These are phyloP conservation scores for Bovichtus variegatus DNA, from an alignment of 2,797 vertebrate species.

Conservation along the genomic window DNA sequence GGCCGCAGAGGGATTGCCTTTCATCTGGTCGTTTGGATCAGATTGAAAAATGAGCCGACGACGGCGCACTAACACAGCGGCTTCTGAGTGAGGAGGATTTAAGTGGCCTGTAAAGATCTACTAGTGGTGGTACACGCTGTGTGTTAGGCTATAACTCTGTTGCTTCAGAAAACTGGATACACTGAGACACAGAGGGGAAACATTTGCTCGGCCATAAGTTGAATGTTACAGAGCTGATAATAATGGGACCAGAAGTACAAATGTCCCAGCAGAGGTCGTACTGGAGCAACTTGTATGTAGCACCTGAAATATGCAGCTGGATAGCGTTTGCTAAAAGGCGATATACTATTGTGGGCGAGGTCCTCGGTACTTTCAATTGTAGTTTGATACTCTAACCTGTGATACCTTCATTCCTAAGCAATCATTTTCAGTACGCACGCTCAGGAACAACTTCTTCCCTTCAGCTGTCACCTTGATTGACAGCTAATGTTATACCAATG, in stretches of 20 bases:
- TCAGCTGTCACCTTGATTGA: too few relatives aligned
- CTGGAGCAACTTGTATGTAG: neutral
- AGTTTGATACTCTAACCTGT: too few relatives aligned
- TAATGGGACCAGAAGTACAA: neutral
- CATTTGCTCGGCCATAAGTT: neutral
- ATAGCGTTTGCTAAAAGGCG: too few relatives aligned
- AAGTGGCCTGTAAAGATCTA: conserved; percentile 27
- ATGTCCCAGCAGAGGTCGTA: neutral
- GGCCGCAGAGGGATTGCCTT: conserved; percentile 13
- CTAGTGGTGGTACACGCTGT: neutral
- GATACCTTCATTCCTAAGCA: too few relatives aligned
- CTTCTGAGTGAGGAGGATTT: conserved; percentile 16
- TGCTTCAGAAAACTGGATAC: neutral
- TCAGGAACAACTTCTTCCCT: too few relatives aligned
- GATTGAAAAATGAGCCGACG: conserved; percentile 6
- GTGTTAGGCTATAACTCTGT: neutral
- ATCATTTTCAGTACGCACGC: too few relatives aligned
- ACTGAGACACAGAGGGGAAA: neutral
- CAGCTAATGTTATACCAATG: too few relatives aligned
- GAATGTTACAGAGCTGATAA: neutral
- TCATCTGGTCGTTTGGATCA: conserved; percentile 33
- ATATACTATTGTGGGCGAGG: too few relatives aligned
- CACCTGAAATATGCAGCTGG: too few relatives aligned
- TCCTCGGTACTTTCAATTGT: too few relatives aligned
- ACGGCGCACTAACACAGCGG: neutral